phyloP scores from a whole-genome alignment of 2,888 invertebrate species.

The Sceliomorpha sp. region DNA sequence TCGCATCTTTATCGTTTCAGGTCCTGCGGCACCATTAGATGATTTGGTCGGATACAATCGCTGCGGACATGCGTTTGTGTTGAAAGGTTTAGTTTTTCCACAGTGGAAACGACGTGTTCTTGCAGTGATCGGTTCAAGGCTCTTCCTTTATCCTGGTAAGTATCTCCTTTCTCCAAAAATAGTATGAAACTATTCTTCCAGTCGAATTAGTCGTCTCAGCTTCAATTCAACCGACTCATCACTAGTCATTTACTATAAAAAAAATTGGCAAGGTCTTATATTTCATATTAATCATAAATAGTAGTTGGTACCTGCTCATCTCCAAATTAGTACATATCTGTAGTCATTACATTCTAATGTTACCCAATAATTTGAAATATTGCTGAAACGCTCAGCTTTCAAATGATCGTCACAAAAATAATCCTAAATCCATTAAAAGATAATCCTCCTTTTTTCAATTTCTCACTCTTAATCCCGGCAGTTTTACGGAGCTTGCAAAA shows the following conservation, averaged over 20 bases:
- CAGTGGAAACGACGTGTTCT: slow-evolving; percentile 85
- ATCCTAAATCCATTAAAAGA: slow-evolving; percentile 17
- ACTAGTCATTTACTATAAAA: not conserved
- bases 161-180: slow-evolving; percentile 46
- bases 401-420: not conserved
- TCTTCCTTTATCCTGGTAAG: slow-evolving; percentile 83
- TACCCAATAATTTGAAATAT: too few species aligned
- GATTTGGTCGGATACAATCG: slow-evolving; percentile 81
- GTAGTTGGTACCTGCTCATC: too few species aligned
- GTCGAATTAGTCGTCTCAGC: too few species aligned
- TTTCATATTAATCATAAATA: too few species aligned
- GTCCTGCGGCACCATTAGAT: slow-evolving; percentile 82
- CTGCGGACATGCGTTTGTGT: slow-evolving; percentile 81
- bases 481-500: slow-evolving; percentile 8
- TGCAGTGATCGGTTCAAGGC: slow-evolving; percentile 83
- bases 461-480: slow-evolving; percentile 8
- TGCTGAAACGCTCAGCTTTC: too few species aligned
- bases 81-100: slow-evolving; percentile 86
- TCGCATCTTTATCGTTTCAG: slow-evolving; percentile 66
- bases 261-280: too few species aligned
- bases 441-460: slow-evolving; percentile 12
- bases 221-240: not conserved
- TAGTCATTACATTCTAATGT: too few species aligned
- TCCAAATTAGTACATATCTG: too few species aligned
- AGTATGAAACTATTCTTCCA: slow-evolving; percentile 16